Evolutionary conservation across 2,888 invertebrate species (phyloP), one percentile per base, ranked within the genome.

Genomic region (Acleris literana): DNA sequence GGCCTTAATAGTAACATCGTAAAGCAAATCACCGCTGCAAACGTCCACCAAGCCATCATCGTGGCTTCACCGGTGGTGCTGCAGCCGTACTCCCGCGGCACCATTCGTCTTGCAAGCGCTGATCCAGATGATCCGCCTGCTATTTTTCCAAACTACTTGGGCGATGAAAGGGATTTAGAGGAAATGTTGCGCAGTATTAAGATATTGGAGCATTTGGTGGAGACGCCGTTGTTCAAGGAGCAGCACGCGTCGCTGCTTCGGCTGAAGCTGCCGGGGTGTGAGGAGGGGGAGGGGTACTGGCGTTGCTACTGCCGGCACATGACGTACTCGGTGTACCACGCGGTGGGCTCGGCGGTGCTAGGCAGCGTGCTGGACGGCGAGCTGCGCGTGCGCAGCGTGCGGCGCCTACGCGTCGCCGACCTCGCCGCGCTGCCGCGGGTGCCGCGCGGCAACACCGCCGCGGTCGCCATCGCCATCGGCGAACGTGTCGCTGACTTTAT

Each of bases 261-360:
- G 5, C 54, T 83, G 44, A 52, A 72, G 4, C 49, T 88, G 3
- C 71, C 76, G 5, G 82, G 72, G 0, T 88, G 89, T 64, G 80
- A 82, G 3, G 20, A 43, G 9, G 64, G 67, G 0, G 29, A 29
- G 3, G 70, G 29, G 3, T 88, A 88, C 75, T 87, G 85, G 86
- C 69, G 68, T n/a, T 88, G 89, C 70, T 88, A 86, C 74, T 74
- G 68, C 58, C 78, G 84, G 13, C 84, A 86, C 70, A 74, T 88
- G 83, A 86, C 88, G 63, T 74, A 73, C 55, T 70, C 83, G 22
- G 81, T 77, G 63, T 82, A 72, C 71, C 88, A 88, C 71, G 76
- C 87, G 43, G 78, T 73, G 65, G 88, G 89, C 54, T 82, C 87
- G 61, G 75, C 78, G 48, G 74, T 79, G 54, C 67, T 87, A 62